phyloP scores from a whole-genome alignment of 2,888 invertebrate genomes.

The Harpalus rufipes region DNA sequence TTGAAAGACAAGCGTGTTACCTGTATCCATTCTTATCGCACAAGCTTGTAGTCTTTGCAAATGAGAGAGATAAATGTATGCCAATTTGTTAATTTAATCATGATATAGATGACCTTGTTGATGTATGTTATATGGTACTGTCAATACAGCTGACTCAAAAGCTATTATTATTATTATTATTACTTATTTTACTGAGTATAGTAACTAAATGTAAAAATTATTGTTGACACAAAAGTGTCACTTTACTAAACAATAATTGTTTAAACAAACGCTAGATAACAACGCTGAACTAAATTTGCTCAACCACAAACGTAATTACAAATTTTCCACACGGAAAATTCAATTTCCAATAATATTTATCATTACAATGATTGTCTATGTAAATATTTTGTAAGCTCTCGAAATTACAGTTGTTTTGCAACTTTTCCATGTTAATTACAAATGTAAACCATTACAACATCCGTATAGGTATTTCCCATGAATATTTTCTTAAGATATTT shows the following conservation, averaged over 20 bases:
- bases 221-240: no score
- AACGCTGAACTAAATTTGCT: background rate
- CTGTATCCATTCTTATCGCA: no score
- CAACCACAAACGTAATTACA: background rate
- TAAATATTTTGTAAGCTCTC: slow-evolving; percentile 31
- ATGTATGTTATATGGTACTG: no score
- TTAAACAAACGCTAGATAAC: slow-evolving; percentile 2
- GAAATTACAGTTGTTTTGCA: slow-evolving; percentile 6
- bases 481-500: background rate
- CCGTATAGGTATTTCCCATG: background rate
- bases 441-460: slow-evolving; percentile 1
- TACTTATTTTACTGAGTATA: no score
- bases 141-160: no score
- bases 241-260: background rate
- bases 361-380: slow-evolving; percentile 2
- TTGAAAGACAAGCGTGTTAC: no score
- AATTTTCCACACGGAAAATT: background rate
- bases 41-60: no score
- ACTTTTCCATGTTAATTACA: slow-evolving; percentile 10
- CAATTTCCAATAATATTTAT: slow-evolving; percentile 7
- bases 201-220: no score
- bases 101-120: no score
- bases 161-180: no score
- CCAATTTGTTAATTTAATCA: no score
- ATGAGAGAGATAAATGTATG: no score